Evolutionary conservation across 2,888 invertebrate genomes (phyloP), one percentile per base, ranked within the genome.

Genomic region (Brenthis hecate): DNA sequence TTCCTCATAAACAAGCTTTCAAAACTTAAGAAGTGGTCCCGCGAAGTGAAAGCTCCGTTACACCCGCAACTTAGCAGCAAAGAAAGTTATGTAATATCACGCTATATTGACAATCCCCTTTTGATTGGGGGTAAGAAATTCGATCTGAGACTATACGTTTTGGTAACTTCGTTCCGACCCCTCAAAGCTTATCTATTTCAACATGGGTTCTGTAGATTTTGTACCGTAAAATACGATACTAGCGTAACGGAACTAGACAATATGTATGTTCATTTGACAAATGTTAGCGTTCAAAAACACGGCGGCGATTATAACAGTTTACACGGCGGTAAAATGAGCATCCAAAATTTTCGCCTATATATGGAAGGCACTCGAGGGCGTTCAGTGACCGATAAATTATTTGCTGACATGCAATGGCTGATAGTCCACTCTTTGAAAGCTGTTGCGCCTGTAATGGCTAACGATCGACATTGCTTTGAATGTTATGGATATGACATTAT

Each of bases 41-140:
- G 97, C 11, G 97, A 98, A 67, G 75, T 77, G 16, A 78, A 78
- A 66, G 75, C 76, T 47, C 77, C 96, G 0, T 97, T 98, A 81
- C 97, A 97, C 87, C 96, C 96, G 1, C 96, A 97, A 81, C 93
- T 97, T 56, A 85, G 80, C 56, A 85, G 80, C 72, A 98, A 98
- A 85, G 98, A 98, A 87, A 96, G 96, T 74, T 99, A 99, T 84
- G 99, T 99, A n/a, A 99, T 99, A 84, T 98, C 98, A 2, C 96
- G 97, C 93, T 98, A 98, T 84, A 98, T 99, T 72, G 98, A 98
- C 80, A 98, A 98, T 91, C 99, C 99, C 1, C 91, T 99, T 56
- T 89, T 99, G 75, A 99, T 99, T 81, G 98, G 98, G n/a, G 98
- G 98, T 0, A 98, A 98, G 88, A 99, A 99, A 88, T 99, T 99